Evolutionary conservation across 1,140 invertebrate genomes (phyloP).

Genomic region (Bombus superbus): DNA sequence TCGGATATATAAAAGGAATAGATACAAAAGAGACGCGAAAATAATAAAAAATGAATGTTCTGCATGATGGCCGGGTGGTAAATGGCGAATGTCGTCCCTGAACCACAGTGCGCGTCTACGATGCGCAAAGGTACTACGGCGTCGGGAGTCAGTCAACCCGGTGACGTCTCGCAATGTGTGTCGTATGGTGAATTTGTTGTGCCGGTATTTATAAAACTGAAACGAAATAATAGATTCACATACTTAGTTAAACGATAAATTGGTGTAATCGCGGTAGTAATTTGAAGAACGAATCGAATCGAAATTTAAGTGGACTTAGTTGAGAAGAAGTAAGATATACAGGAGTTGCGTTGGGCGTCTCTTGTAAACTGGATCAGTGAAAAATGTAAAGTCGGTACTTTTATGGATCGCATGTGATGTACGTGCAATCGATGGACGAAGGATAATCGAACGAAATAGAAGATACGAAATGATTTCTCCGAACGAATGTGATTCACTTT

Average conservation of each 20-base stretch:
- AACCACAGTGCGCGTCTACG: constrained; percentile 70
- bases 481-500: not conserved
- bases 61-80: not conserved
- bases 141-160: constrained; percentile 79
- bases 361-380: not conserved
- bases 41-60: not conserved
- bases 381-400: not conserved
- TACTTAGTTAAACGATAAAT: not conserved
- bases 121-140: constrained; percentile 77
- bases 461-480: not conserved
- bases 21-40: not conserved
- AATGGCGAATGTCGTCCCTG: constrained; percentile 1
- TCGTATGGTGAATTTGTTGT: constrained; percentile 3
- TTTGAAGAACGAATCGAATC: not conserved
- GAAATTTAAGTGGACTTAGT: not conserved
- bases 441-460: constrained; percentile 1
- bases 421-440: constrained; percentile 44
- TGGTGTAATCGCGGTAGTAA: not conserved
- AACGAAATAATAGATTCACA: not conserved
- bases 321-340: not conserved
- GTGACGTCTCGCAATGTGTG: constrained; percentile 71
- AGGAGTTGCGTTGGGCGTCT: constrained; percentile 16
- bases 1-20: not conserved
- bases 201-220: not conserved
- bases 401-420: constrained; percentile 9